Evolutionary conservation across 2,113 vertebrate genomes (phyloP), one percentile per base, ranked within the genome.

Genomic region (Galemys pyrenaicus): DNA sequence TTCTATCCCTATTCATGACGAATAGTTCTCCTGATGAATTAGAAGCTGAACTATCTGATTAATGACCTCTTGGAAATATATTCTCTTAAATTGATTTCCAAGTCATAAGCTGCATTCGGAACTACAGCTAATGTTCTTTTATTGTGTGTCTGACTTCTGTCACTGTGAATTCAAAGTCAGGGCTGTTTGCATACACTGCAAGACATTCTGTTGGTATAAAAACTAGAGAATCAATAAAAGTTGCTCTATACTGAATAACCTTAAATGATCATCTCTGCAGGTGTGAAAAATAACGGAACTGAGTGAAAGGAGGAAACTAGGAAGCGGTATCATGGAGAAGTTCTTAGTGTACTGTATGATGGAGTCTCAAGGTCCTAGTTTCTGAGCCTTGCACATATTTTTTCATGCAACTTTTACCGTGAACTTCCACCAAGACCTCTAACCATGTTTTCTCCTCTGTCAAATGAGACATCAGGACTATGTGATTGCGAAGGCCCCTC

Each of bases 81-180:
- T 96, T 96, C 79, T 96, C 78, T 81, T 96, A 94, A 97, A 96
- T 94, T 0, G 91, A 91, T 92, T 96, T 95, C 87, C 94, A 95
- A 77, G 41, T 95, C 83, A 93, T 44, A 58, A 93, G 56, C 46
- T 96, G 91, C 97, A 96, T 96, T 95, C 79, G 71, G 77, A 89
- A 93, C 90, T 96, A 80, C 28, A 96, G 73, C 51, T 75, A 85
- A 93, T 95, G 92, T 94, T 78, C n/a, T 93, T 95, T 93, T 82
- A 95, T 94, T 95, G 79, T 73, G 56, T 51, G 74, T 97, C 79
- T 96, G 92, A 94, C 44, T 96, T 94, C 95, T 96, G 92, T 96
- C 96, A 96, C 64, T 67, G 44, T 90, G 89, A 97, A 97, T 75
- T 96, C 84, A 94, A 96, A 86, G 75, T 87, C 82, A 37, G 58